Conservation (phyloP, 2,113 vertebrate genomes). For the Danio rerio region DNA sequence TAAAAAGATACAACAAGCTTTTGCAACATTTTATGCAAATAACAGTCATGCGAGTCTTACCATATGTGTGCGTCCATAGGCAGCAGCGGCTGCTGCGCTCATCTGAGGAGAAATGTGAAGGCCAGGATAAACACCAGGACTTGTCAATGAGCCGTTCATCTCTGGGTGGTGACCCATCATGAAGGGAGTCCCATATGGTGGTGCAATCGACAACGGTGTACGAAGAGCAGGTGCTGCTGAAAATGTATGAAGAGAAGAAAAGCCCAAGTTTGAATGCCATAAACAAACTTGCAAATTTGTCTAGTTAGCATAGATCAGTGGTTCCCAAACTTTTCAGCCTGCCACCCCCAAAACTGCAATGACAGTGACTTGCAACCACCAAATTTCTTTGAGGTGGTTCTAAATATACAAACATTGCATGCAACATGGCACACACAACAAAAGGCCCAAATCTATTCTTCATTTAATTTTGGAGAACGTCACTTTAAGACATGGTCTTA, state of each 20-base stretch:
- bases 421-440: no score
- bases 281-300: not conserved
- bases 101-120: slow-evolving; percentile 94
- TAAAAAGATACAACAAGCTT: slow-evolving; percentile 46
- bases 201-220: slow-evolving; percentile 87
- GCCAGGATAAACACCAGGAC: slow-evolving; percentile 86
- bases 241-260: not conserved
- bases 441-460: no score
- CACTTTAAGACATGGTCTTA: no score
- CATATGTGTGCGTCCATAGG: slow-evolving; percentile 91
- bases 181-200: slow-evolving; percentile 88
- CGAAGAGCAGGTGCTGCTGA: slow-evolving; percentile 85
- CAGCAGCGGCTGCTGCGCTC: slow-evolving; percentile 84
- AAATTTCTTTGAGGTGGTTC: no score
- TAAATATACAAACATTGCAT: no score
- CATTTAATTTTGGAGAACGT: no score
- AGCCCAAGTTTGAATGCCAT: not conserved
- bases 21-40: slow-evolving; percentile 35
- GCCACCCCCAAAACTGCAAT: no score
- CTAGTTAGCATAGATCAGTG: not conserved
- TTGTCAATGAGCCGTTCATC: slow-evolving; percentile 93
- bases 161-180: slow-evolving; percentile 95
- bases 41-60: slow-evolving; percentile 75
- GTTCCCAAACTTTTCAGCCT: no score
- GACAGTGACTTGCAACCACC: no score